Conservation (phyloP, 2,113 vertebrate species). For the Bathybates hornii region DNA sequence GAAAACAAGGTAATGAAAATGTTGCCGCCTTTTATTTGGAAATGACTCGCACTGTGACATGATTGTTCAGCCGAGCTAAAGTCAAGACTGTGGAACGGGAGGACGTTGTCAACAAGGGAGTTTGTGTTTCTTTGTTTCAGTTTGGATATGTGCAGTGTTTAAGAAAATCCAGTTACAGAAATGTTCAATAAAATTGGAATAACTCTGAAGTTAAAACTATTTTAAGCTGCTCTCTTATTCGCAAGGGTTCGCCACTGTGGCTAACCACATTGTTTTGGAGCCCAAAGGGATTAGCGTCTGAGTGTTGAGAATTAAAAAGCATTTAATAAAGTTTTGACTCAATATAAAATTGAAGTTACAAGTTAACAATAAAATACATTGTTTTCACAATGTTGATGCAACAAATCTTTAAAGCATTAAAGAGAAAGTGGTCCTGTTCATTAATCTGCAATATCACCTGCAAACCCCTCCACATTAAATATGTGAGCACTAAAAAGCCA, state of each 20-base stretch:
- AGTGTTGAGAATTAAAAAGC: neutral
- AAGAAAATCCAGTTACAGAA: neutral
- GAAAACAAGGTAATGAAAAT: neutral
- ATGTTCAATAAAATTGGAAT: neutral
- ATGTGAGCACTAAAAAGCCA: neutral
- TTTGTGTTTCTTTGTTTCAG: neutral
- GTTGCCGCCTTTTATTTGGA: neutral
- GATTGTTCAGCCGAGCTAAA: neutral
- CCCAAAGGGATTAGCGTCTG: neutral
- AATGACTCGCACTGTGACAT: neutral
- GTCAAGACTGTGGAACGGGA: neutral
- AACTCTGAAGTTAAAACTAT: neutral
- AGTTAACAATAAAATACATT: neutral
- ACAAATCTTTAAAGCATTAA: neutral
- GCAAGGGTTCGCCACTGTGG: neutral
- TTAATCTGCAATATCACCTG: neutral
- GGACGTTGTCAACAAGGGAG: neutral
- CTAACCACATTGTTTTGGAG: neutral
- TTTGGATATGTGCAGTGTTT: neutral
- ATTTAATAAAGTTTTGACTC: neutral
- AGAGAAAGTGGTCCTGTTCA: neutral
- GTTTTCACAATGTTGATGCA: neutral
- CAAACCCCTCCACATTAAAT: neutral
- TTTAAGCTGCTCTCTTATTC: neutral
- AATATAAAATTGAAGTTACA: neutral